Evolutionary conservation across 2,888 invertebrate species (phyloP).

Genomic region (Brachylomia viminalis): DNA sequence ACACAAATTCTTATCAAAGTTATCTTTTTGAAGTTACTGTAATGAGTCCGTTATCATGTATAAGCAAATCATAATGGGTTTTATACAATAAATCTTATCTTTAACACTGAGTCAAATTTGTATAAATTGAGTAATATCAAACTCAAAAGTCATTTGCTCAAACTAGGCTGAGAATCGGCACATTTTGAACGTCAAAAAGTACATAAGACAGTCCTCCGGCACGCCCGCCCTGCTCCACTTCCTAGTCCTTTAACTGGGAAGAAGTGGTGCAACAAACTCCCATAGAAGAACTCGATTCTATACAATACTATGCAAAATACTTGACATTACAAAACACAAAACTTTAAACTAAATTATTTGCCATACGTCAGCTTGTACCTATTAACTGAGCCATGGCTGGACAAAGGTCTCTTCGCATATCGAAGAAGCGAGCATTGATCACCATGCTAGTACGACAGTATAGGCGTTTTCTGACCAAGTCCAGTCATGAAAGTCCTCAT

Average conservation of each 20-base stretch:
- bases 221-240: background rate
- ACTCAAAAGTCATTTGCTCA: background rate
- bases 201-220: background rate
- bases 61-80: slow-evolving; percentile 20
- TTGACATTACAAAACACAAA: too few species aligned
- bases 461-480: too few species aligned
- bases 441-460: too few species aligned
- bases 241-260: background rate
- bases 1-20: slow-evolving; percentile 16
- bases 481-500: too few species aligned
- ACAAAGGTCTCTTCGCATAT: too few species aligned
- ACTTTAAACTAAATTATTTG: too few species aligned
- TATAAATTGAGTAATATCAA: background rate
- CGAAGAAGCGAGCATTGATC: too few species aligned
- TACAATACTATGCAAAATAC: too few species aligned
- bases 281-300: background rate
- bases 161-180: background rate
- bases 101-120: background rate
- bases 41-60: slow-evolving; percentile 13
- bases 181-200: background rate
- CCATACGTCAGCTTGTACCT: too few species aligned
- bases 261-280: background rate
- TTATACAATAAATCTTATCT: slow-evolving; percentile 31
- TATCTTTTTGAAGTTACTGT: slow-evolving; percentile 21
- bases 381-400: too few species aligned